Evolutionary conservation across 2,888 invertebrate genomes (phyloP).

Genomic region (Danaus chrysippus): DNA sequence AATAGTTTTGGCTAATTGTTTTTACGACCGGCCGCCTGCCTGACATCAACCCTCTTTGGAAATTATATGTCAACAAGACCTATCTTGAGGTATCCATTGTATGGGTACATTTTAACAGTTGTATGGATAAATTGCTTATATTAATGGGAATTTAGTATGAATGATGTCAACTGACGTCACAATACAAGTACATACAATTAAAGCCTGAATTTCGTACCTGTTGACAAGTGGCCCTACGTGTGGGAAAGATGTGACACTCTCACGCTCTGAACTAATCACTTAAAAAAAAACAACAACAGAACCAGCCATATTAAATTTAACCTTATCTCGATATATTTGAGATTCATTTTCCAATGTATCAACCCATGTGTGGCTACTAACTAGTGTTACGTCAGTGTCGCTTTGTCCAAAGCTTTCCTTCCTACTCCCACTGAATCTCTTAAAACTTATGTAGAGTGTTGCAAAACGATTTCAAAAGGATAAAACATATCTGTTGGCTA

Average conservation of each 20-base stretch:
- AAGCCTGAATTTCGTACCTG: constrained; percentile 42
- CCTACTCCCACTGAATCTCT: not conserved
- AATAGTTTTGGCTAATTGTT: no score
- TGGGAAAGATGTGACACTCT: constrained; percentile 34
- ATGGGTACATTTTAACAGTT: no score
- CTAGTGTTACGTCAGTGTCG: constrained; percentile 7
- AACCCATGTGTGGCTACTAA: not conserved
- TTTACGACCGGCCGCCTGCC: no score
- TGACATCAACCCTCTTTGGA: no score
- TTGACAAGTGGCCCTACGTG: constrained; percentile 43
- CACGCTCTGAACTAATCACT: constrained; percentile 16
- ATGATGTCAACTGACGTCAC: constrained; percentile 27
- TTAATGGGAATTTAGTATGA: no score
- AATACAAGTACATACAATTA: constrained; percentile 44
- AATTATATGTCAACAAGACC: no score
- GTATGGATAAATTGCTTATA: no score
- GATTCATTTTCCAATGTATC: not conserved
- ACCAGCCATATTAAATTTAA: constrained; percentile 15
- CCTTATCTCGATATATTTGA: constrained; percentile 5
- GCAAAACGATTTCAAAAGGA: not conserved
- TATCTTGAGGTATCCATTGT: no score
- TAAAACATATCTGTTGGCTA: not conserved
- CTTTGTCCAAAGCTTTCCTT: constrained; percentile 5
- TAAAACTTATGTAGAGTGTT: constrained; percentile 1
- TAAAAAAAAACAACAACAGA: constrained; percentile 26